Conservation (phyloP, 2,113 vertebrate species). For the Shinisaurus crocodilurus region DNA sequence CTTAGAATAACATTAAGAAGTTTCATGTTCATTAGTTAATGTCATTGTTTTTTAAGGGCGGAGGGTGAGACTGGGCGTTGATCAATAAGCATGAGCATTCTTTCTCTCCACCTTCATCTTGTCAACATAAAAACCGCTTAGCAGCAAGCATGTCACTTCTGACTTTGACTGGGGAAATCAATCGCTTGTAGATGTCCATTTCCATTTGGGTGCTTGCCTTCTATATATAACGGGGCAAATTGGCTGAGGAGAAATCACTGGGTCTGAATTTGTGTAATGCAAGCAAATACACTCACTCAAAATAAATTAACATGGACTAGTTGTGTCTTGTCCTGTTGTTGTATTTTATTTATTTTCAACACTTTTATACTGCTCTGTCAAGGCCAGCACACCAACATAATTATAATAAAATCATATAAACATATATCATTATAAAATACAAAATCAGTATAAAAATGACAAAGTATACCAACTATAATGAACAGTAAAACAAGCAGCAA, state of each 20-base stretch:
- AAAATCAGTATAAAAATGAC: background rate
- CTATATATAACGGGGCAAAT: background rate
- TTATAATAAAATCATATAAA: too few species aligned
- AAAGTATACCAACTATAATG: background rate
- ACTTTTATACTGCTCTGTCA: background rate
- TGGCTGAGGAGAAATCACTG: background rate
- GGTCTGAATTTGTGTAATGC: background rate
- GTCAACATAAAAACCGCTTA: background rate
- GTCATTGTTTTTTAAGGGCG: background rate
- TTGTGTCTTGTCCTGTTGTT: background rate
- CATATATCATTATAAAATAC: background rate
- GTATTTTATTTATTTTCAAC: background rate
- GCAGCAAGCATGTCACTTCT: background rate
- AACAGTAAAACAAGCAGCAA: background rate
- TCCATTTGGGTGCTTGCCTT: background rate
- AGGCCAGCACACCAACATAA: background rate
- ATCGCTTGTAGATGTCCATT: background rate
- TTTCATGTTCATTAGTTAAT: background rate
- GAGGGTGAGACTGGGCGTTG: background rate
- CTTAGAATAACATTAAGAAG: background rate
- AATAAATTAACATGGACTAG: too few species aligned
- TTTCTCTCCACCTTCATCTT: background rate
- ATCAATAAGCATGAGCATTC: background rate
- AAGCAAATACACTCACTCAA: background rate
- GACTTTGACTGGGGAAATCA: background rate